Conservation (phyloP, 2,113 vertebrate species). For the Xyrauchen texanus region DNA sequence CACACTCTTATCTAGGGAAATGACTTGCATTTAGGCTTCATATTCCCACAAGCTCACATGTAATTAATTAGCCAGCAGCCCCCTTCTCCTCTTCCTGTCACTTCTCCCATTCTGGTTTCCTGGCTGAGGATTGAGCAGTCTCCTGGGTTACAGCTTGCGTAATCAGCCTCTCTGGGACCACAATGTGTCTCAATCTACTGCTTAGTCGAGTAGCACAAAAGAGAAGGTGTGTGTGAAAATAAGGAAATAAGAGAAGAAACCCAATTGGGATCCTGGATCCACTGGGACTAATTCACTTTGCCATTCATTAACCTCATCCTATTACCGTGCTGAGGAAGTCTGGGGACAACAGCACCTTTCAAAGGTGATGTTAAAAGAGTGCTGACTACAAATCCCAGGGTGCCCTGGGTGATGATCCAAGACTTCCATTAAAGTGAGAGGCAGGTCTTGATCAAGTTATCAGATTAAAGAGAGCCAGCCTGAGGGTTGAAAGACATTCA, state of each 20-base stretch:
- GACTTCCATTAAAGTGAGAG: slow-evolving; percentile 60
- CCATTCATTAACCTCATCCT: slow-evolving; percentile 66
- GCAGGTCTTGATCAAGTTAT: slow-evolving; percentile 48
- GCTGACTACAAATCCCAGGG: slow-evolving; percentile 69
- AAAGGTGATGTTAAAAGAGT: slow-evolving; percentile 64
- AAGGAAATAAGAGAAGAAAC: background rate
- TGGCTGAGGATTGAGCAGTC: slow-evolving; percentile 16
- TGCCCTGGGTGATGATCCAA: slow-evolving; percentile 58
- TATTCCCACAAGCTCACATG: slow-evolving; percentile 81
- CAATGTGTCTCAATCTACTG: slow-evolving; percentile 19
- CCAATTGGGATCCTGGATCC: slow-evolving; percentile 22
- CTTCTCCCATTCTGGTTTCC: slow-evolving; percentile 17
- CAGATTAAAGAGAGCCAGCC: slow-evolving; percentile 63
- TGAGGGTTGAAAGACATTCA: slow-evolving; percentile 51
- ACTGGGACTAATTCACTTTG: slow-evolving; percentile 41
- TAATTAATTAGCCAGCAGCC: slow-evolving; percentile 85
- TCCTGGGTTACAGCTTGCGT: slow-evolving; percentile 25
- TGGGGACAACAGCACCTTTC: slow-evolving; percentile 56
- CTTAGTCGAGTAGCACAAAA: slow-evolving; percentile 19
- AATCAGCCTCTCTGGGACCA: slow-evolving; percentile 35
- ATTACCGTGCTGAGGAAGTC: slow-evolving; percentile 42
- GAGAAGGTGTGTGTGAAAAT: slow-evolving; percentile 20
- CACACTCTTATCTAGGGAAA: slow-evolving; percentile 54
- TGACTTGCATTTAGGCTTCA: slow-evolving; percentile 74
- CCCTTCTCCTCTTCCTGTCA: slow-evolving; percentile 53